phyloP scores from a whole-genome alignment of 2,888 invertebrate genomes.

The Saturnia japonica region DNA sequence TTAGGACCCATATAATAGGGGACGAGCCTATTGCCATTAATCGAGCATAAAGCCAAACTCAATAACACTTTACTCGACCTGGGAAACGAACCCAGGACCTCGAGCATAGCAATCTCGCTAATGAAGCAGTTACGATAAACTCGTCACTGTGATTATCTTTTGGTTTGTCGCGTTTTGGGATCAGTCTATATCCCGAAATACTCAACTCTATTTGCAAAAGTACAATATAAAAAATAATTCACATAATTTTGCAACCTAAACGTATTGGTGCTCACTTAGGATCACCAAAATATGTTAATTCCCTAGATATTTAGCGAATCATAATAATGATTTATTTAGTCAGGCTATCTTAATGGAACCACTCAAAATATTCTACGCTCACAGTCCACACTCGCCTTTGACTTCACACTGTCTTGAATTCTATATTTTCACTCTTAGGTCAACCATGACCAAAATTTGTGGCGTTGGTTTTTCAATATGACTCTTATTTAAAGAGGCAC shows the following conservation, averaged over 20 bases:
- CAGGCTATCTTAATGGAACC: slow-evolving; percentile 45
- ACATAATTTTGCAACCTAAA: neutral
- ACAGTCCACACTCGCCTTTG: slow-evolving; percentile 59
- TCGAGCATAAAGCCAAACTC: too few relatives aligned
- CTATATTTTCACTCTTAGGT: slow-evolving; percentile 62
- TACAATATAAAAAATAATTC: neutral
- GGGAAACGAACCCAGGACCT: too few relatives aligned
- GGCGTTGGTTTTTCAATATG: slow-evolving; percentile 38
- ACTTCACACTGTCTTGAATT: slow-evolving; percentile 67
- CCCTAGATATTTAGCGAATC: slow-evolving; percentile 27
- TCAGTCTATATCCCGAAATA: too few relatives aligned
- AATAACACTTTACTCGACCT: too few relatives aligned
- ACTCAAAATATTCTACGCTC: slow-evolving; percentile 65
- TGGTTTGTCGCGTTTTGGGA: too few relatives aligned
- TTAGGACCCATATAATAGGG: too few relatives aligned
- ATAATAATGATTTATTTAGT: slow-evolving; percentile 50
- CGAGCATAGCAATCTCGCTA: too few relatives aligned
- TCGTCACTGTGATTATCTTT: too few relatives aligned
- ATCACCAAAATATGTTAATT: slow-evolving; percentile 9
- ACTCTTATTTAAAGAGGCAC: slow-evolving; percentile 40
- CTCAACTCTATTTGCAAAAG: neutral
- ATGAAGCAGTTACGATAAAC: too few relatives aligned
- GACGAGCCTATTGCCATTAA: too few relatives aligned
- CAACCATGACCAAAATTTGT: slow-evolving; percentile 42
- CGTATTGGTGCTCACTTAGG: neutral